These are phyloP conservation scores for Ciconia stormi DNA, from an alignment of 2,113 vertebrate species.

Conservation along the genomic window DNA sequence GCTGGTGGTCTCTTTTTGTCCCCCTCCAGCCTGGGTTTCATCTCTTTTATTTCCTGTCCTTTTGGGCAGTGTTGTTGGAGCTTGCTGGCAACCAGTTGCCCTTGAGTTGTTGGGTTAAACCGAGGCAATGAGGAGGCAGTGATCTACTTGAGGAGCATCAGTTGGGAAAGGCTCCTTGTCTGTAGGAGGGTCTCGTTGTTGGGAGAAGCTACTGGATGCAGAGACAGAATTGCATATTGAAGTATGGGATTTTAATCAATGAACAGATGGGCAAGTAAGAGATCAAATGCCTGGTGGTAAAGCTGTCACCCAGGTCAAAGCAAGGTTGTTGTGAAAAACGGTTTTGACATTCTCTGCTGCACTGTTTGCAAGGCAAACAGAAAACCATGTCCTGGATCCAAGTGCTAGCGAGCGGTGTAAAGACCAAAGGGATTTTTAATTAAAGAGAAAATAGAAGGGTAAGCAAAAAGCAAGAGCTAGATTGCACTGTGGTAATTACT, in stretches of 20 bases:
- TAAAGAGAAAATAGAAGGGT: background rate
- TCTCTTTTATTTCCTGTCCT: background rate
- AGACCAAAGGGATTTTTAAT: background rate
- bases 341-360: background rate
- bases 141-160: background rate
- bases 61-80: fast-evolving
- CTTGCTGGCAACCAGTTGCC: background rate
- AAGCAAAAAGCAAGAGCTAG: background rate
- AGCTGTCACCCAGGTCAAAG: conserved; percentile 11
- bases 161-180: background rate
- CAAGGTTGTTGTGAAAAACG: conserved; percentile 5
- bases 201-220: background rate
- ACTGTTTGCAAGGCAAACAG: background rate
- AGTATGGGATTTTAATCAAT: background rate
- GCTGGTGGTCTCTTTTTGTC: background rate
- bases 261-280: conserved; percentile 17
- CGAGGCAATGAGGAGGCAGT: background rate
- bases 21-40: fast-evolving
- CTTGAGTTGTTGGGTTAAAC: background rate
- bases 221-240: background rate
- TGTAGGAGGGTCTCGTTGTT: background rate
- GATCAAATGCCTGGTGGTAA: background rate
- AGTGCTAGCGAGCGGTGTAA: background rate
- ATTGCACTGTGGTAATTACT: background rate
- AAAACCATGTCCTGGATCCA: background rate